These are phyloP conservation scores for Trilocha varians DNA, from an alignment of 2,888 invertebrate species.

Conservation along the genomic window DNA sequence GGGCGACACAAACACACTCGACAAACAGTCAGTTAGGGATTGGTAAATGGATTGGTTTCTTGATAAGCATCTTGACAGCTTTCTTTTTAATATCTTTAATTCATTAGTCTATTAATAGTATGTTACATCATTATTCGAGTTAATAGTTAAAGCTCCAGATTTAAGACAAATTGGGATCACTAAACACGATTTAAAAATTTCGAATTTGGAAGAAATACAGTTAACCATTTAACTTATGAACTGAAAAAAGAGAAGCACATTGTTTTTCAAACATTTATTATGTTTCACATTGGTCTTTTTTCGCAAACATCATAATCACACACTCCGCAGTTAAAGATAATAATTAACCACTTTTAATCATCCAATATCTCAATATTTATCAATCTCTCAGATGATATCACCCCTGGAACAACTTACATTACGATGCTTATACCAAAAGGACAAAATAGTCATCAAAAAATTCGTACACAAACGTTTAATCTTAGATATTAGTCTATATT, in stretches of 20 bases:
- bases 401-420: neutral
- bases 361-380: conserved; percentile 1
- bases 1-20: conserved; percentile 67
- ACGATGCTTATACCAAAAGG: conserved; percentile 35
- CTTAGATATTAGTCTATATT: conserved; percentile 37
- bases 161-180: too few relatives aligned
- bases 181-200: too few relatives aligned
- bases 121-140: conserved; percentile 15
- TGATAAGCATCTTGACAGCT: conserved; percentile 72
- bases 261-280: conserved; percentile 68
- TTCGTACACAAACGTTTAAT: conserved; percentile 53
- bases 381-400: conserved; percentile 3
- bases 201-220: neutral
- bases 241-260: conserved; percentile 20
- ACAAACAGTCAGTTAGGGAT: conserved; percentile 46
- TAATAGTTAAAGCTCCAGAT: too few relatives aligned
- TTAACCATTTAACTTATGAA: neutral
- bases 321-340: conserved; percentile 23
- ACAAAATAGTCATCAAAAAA: conserved; percentile 63
- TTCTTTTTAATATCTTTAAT: conserved; percentile 31
- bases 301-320: conserved; percentile 54
- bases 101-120: conserved; percentile 18
- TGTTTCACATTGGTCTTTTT: conserved; percentile 66
- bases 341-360: neutral
- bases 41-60: conserved; percentile 43